These are phyloP conservation scores for Cherax destructor DNA, from an alignment of 1,140 invertebrate genomes.

Conservation along the genomic window DNA sequence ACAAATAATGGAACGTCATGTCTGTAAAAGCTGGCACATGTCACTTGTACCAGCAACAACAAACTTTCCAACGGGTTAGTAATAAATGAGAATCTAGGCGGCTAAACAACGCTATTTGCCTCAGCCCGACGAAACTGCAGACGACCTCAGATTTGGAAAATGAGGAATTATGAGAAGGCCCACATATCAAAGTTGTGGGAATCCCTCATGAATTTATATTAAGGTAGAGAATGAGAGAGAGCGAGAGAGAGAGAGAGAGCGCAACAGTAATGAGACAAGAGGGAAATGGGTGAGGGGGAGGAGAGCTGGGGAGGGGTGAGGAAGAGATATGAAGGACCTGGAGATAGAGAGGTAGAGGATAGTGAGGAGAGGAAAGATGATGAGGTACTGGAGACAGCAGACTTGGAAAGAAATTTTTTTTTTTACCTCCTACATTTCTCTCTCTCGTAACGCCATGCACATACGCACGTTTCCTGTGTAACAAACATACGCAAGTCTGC, in stretches of 20 bases:
- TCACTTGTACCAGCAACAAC: neutral
- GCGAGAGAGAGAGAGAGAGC: neutral
- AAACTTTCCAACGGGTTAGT: neutral
- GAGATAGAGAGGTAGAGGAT: neutral
- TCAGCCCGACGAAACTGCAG: constrained; percentile 13
- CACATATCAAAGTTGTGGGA: constrained; percentile 50
- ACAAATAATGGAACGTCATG: too few species aligned
- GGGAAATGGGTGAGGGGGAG: neutral
- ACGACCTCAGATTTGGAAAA: constrained; percentile 29
- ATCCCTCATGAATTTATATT: constrained; percentile 59
- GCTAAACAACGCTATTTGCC: neutral
- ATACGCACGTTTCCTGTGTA: too few species aligned
- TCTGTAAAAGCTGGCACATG: too few species aligned
- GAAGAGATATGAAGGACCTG: neutral
- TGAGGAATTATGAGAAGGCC: constrained; percentile 45
- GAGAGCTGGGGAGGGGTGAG: neutral
- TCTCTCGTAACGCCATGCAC: too few species aligned
- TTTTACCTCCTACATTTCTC: too few species aligned
- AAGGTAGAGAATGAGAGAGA: constrained; percentile 5
- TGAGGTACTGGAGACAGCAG: too few species aligned
- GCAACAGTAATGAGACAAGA: neutral
- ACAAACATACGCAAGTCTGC: too few species aligned
- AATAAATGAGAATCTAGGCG: neutral
- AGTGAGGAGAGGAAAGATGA: neutral
- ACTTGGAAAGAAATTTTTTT: too few species aligned